Evolutionary conservation across 2,797 vertebrate genomes (phyloP).

Genomic region (Tragopan temminckii): DNA sequence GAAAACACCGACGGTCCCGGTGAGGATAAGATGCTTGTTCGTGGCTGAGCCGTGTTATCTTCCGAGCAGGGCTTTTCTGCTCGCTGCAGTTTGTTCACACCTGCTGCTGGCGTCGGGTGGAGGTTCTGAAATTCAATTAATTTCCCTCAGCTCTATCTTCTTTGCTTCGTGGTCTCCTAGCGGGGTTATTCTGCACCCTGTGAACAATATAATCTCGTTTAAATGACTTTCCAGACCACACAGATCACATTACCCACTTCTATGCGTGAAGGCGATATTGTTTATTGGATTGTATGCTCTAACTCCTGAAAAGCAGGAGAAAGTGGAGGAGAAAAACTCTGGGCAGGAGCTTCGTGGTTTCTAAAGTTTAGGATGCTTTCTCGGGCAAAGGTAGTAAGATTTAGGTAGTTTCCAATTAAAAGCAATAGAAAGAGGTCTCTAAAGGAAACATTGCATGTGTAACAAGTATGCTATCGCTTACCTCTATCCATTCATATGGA

Average conservation of each 20-base stretch:
- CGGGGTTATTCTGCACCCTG: conserved; percentile 1
- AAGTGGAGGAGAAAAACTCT: not conserved
- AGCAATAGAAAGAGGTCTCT: not conserved
- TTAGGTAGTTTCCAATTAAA: not conserved
- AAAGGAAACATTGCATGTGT: not conserved
- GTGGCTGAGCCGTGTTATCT: not conserved
- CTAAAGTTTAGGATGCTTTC: not conserved
- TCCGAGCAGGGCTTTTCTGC: not conserved
- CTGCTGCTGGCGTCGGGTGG: not conserved
- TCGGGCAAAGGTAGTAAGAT: not conserved
- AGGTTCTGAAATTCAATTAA: not conserved
- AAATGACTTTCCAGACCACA: conserved; percentile 67
- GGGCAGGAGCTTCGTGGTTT: not conserved
- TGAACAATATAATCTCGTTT: conserved; percentile 40
- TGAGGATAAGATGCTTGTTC: conserved; percentile 43
- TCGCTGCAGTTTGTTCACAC: not conserved
- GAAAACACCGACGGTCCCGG: conserved; percentile 44
- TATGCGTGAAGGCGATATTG: not conserved
- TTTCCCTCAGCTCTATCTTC: not conserved
- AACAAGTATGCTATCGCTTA: not conserved
- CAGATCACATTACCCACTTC: not conserved
- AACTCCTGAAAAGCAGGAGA: not conserved
- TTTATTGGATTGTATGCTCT: not conserved
- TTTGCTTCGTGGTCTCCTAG: conserved; percentile 13
- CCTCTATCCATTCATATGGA: not conserved